Conservation (phyloP, 2,797 vertebrate genomes). For the Nyctibius grandis region DNA sequence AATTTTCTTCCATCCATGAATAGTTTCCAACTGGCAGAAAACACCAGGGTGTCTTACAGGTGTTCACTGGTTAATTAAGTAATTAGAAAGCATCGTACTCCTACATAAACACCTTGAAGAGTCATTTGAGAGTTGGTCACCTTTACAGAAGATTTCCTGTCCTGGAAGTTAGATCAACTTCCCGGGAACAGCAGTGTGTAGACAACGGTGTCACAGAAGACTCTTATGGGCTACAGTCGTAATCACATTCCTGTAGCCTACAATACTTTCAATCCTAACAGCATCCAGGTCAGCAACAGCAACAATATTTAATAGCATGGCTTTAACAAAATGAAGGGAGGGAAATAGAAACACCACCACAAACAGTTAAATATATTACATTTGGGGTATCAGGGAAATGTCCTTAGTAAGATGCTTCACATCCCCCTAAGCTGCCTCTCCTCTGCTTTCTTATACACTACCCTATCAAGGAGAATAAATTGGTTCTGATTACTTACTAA, state of each 20-base stretch:
- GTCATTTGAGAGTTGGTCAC: neutral
- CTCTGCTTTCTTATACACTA: neutral
- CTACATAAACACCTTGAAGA: neutral
- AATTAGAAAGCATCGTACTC: neutral
- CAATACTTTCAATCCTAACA: neutral
- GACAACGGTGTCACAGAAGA: neutral
- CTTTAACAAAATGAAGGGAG: neutral
- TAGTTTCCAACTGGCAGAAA: neutral
- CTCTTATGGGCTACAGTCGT: fast-evolving
- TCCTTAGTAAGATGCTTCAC: neutral
- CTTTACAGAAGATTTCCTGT: neutral
- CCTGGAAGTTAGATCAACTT: neutral
- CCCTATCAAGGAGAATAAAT: conserved; percentile 15
- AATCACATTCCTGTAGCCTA: neutral
- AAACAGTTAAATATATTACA: neutral
- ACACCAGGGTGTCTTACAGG: neutral
- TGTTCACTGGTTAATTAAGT: neutral
- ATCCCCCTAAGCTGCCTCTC: neutral
- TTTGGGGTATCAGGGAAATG: neutral
- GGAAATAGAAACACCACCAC: neutral
- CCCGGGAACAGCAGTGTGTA: neutral
- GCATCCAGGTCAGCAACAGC: neutral
- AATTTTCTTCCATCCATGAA: neutral
- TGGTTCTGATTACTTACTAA: conserved; percentile 23
- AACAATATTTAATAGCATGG: neutral